Percentiles rank a stretch among this genome's conserved stretches.
These are phyloP conservation scores for Neodontobutis hainanensis DNA, from an alignment of 2,113 vertebrate genomes.

Conservation along the genomic window DNA sequence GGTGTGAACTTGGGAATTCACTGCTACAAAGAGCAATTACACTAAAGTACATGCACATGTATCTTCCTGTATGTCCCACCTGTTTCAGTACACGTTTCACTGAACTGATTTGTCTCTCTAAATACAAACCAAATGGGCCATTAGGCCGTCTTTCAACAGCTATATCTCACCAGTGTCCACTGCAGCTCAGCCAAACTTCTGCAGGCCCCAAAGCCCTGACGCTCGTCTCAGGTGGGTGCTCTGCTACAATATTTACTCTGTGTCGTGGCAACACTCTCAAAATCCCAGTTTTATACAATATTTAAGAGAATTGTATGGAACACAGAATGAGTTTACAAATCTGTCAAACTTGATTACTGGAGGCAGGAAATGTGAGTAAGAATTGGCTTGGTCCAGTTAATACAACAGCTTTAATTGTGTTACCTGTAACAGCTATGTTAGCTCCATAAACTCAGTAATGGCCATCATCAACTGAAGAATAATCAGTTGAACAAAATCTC, in stretches of 20 bases:
- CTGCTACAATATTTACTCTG: slow-evolving; percentile 44
- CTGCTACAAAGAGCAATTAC: neutral
- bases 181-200: slow-evolving; percentile 18
- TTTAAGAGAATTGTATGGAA: slow-evolving; percentile 11
- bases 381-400: no score
- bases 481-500: no score
- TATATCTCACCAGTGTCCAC: slow-evolving; percentile 30
- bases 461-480: no score
- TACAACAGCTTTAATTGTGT: no score
- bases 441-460: no score
- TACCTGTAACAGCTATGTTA: no score
- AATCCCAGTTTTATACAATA: neutral
- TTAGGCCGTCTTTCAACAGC: slow-evolving; percentile 16
- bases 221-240: slow-evolving; percentile 29
- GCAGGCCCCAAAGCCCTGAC: slow-evolving; percentile 22
- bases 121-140: slow-evolving; percentile 44
- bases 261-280: slow-evolving; percentile 37
- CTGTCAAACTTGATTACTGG: no score
- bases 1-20: neutral
- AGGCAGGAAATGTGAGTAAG: no score
- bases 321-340: slow-evolving; percentile 7
- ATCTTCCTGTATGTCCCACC: neutral
- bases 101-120: slow-evolving; percentile 19
- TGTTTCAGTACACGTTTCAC: slow-evolving; percentile 13
- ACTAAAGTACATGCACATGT: neutral